Evolutionary conservation across 2,113 vertebrate genomes (phyloP).

Genomic region (Calidris pugnax): DNA sequence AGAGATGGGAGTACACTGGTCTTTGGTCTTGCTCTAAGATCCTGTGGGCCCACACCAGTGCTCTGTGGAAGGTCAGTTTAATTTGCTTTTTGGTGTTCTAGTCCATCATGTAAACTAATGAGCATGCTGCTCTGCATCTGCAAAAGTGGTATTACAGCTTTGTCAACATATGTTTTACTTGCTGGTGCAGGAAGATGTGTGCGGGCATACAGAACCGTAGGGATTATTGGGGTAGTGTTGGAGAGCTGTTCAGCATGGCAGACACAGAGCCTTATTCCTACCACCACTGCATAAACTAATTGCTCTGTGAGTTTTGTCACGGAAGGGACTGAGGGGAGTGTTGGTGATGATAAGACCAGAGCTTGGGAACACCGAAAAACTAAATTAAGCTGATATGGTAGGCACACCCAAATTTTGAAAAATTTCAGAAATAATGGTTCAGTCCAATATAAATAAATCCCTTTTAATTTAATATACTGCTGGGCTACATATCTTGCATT

Average conservation of each 20-base stretch:
- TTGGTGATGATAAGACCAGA: not conserved
- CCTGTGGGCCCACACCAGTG: not conserved
- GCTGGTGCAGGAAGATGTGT: not conserved
- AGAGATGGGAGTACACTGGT: not conserved
- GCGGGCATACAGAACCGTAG: not conserved
- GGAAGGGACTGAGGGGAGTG: not conserved
- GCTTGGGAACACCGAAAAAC: not conserved
- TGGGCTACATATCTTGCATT: not conserved
- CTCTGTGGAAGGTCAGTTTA: not conserved
- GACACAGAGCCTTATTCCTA: not conserved
- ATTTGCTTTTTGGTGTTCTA: not conserved
- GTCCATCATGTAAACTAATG: not conserved
- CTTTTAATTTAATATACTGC: not conserved
- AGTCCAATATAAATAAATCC: not conserved
- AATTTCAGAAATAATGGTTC: not conserved
- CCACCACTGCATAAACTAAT: not conserved
- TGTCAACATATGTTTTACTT: not conserved
- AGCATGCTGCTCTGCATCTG: not conserved
- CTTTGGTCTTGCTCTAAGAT: not conserved
- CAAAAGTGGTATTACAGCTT: not conserved
- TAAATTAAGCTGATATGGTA: not conserved
- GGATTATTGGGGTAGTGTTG: not conserved
- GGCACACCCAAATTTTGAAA: not conserved
- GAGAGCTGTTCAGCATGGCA: not conserved
- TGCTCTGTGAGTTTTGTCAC: not conserved